These are phyloP conservation scores for Tetrapedia diversipes DNA, from an alignment of 2,888 invertebrate genomes.

Conservation along the genomic window DNA sequence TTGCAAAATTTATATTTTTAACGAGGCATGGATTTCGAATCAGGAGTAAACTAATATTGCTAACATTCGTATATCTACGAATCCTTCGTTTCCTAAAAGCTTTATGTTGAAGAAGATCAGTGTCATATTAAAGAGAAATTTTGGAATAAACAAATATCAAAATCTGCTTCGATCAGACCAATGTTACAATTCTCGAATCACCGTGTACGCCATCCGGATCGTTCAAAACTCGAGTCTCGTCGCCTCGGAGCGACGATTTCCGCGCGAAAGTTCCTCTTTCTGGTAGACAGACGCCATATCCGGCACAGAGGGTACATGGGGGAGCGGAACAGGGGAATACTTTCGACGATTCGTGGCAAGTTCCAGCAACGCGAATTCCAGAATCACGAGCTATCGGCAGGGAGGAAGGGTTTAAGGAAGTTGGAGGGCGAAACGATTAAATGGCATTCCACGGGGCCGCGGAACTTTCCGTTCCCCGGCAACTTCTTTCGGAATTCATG, in stretches of 20 bases:
- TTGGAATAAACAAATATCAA: no score
- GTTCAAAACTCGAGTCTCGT: not conserved
- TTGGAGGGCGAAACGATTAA: constrained; percentile 68
- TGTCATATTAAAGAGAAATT: no score
- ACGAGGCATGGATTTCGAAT: no score
- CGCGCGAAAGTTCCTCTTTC: constrained; percentile 42
- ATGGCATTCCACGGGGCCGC: constrained; percentile 64
- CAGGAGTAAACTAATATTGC: no score
- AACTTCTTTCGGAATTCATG: constrained; percentile 65
- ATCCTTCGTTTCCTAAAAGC: no score
- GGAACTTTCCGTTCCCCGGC: constrained; percentile 62
- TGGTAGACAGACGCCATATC: constrained; percentile 17
- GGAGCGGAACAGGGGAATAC: no score
- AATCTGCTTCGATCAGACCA: no score
- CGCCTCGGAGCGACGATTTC: constrained; percentile 44
- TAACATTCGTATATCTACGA: no score
- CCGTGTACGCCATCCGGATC: not conserved
- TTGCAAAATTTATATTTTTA: no score
- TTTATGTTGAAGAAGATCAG: no score
- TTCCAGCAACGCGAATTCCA: constrained; percentile 44
- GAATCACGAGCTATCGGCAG: constrained; percentile 27
- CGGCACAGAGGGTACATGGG: constrained; percentile 15
- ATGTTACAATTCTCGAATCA: not conserved
- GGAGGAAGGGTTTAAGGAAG: constrained; percentile 57
- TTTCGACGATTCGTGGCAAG: constrained; percentile 39